Evolutionary conservation across 1,140 invertebrate species (phyloP), one percentile per base, ranked within the genome.

Genomic region (Mactra quadrangularis): DNA sequence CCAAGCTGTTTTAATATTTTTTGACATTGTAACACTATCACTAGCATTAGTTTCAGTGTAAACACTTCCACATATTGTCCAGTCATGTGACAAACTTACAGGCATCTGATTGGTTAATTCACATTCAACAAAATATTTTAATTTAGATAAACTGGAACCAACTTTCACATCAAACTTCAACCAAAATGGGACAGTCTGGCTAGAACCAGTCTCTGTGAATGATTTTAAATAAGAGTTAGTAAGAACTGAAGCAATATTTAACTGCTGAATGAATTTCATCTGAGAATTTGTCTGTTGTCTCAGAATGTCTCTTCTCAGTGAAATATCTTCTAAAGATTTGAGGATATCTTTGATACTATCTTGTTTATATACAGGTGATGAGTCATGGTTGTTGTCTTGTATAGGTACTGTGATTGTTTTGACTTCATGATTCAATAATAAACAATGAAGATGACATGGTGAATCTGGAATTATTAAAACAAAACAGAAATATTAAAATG

Each of bases 41-140:
- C 35, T 38, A 4, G 2, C 45, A 47, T 31, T 25, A 52, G 25
- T 19, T 22, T 13, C 25, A 1, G 64, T 2, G 4, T 13, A 11
- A n/a, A 68, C 13, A 19, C 38, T 47, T 7, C 15, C 64, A 31
- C 4, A 6, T 11, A 68, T 13, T 17, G 41, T 47, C 64, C 64
- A 68, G 27, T 50, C 64, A 50, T 25, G 25, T 29, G 41, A 50
- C 1, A 50, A 11, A 3, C 1, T 50, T 4, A 68, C 27, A 4
- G 64, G 7, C 64, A 68, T 47, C 22, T 68, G n/a, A 50, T 68
- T 68, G 3, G 45, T 50, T 3, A 68, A 22, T 25, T 68, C 64
- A 50, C 31, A 41, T 41, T 41, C 38, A 41, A 41, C 38, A 6
- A 41, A 7, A 41, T 7, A 41, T 7, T 41, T 15, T 15, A 7